A percentile compares a stretch with the other conserved stretches of the same genome.
Evolutionary conservation across 1,140 invertebrate species (phyloP).

Genomic region (Plodia interpunctella): DNA sequence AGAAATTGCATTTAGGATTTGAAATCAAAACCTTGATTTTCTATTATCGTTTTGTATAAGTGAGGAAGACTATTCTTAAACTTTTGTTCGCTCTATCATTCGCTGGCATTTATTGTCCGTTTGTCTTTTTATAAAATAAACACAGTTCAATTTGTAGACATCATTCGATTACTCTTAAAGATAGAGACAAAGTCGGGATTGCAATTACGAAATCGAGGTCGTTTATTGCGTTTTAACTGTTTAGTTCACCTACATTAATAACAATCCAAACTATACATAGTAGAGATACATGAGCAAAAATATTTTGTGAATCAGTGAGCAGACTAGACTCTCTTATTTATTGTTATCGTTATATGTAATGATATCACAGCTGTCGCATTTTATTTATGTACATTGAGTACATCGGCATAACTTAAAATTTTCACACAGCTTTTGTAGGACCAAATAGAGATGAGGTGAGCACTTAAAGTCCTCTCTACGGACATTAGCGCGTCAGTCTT

Average conservation of each 20-base stretch:
- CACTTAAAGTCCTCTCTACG: neutral
- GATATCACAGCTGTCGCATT: neutral
- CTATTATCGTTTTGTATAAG: neutral
- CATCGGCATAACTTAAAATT: neutral
- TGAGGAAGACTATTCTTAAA: neutral
- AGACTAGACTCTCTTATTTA: too few species aligned
- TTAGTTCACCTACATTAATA: neutral
- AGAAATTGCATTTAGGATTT: too few species aligned
- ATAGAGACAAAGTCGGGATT: slow-evolving; percentile 47
- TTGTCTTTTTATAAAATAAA: slow-evolving; percentile 50
- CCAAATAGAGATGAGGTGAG: neutral
- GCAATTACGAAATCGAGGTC: slow-evolving; percentile 47
- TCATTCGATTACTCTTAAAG: slow-evolving; percentile 41
- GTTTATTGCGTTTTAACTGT: slow-evolving; percentile 36
- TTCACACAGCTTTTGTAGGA: neutral
- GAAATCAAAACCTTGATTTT: too few species aligned
- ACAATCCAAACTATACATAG: slow-evolving; percentile 20
- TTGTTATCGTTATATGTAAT: too few species aligned
- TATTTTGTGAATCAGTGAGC: too few species aligned
- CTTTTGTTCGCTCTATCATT: neutral
- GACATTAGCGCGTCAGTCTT: neutral
- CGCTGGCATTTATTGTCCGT: slow-evolving; percentile 40
- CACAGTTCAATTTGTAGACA: slow-evolving; percentile 57
- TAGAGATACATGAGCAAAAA: too few species aligned
- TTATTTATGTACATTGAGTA: neutral